A percentile compares a stretch with the other conserved stretches of the same genome.
phyloP scores from a whole-genome alignment of 2,888 invertebrate species.

The Temnothorax ravouxi region DNA sequence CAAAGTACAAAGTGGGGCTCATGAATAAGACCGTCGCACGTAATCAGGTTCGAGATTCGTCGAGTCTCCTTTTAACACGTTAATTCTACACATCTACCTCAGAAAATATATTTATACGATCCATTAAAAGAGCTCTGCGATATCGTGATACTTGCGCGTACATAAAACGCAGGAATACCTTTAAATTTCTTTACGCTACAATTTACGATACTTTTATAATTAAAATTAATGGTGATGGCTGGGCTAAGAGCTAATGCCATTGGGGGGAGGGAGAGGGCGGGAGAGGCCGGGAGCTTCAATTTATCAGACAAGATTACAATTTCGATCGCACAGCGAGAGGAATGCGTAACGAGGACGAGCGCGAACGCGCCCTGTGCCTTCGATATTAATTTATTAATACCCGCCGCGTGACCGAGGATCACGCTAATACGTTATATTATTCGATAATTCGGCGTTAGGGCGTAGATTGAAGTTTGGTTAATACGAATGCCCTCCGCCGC shows the following conservation, averaged over 20 bases:
- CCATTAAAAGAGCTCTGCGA: neutral
- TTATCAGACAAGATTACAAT: constrained; percentile 54
- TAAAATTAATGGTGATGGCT: constrained; percentile 34
- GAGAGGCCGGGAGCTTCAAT: constrained; percentile 29
- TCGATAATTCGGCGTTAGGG: constrained; percentile 57
- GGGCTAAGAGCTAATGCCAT: constrained; percentile 39
- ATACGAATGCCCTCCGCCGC: constrained; percentile 48
- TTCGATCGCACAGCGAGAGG: constrained; percentile 48
- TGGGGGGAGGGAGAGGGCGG: neutral
- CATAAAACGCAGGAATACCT: neutral
- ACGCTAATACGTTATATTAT: constrained; percentile 58
- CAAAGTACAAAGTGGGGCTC: neutral
- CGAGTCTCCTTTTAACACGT: neutral
- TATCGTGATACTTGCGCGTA: neutral
- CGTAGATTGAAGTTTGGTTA: constrained; percentile 57
- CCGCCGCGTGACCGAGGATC: constrained; percentile 54
- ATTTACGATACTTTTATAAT: constrained; percentile 25
- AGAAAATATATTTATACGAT: constrained; percentile 7
- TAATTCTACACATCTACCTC: neutral
- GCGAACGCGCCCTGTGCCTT: constrained; percentile 46
- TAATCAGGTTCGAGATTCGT: neutral
- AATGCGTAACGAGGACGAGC: constrained; percentile 52
- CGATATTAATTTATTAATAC: constrained; percentile 58
- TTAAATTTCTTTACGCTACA: neutral
- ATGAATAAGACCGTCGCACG: neutral